phyloP scores from a whole-genome alignment of 2,113 vertebrate species.

The Dunckerocampus dactyliophorus region DNA sequence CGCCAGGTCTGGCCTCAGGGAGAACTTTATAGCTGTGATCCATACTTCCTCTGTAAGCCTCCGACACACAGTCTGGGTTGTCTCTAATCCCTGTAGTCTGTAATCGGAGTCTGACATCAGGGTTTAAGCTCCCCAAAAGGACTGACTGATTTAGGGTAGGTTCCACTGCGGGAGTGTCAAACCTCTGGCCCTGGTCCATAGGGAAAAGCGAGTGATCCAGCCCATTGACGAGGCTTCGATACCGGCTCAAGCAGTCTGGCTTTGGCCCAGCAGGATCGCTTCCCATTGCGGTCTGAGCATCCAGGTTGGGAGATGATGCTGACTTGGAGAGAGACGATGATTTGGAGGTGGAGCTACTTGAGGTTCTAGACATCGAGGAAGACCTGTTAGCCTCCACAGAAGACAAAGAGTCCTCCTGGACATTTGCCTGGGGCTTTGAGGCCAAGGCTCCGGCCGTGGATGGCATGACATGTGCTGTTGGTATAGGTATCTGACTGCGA shows the following conservation, averaged over 20 bases:
- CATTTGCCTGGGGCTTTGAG: conserved; percentile 71
- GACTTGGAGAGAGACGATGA: conserved; percentile 75
- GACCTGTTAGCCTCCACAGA: conserved; percentile 46
- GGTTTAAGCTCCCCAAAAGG: conserved; percentile 74
- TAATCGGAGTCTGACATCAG: conserved; percentile 79
- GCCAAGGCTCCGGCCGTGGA: conserved; percentile 82
- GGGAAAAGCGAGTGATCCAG: conserved; percentile 79
- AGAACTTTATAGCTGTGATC: conserved; percentile 77
- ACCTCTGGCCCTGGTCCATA: conserved; percentile 78
- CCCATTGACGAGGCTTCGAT: conserved; percentile 76
- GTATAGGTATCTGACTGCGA: conserved; percentile 88
- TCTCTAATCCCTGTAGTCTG: conserved; percentile 66
- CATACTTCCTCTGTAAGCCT: conserved; percentile 64
- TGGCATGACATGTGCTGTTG: conserved; percentile 97
- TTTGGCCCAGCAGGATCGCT: conserved; percentile 38
- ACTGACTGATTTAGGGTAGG: conserved; percentile 86
- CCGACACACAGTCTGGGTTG: conserved; percentile 65
- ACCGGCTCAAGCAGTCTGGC: conserved; percentile 74
- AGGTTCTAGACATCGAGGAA: conserved; percentile 62
- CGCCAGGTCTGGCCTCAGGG: conserved; percentile 73
- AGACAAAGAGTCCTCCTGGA: conserved; percentile 58
- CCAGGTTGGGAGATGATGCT: conserved; percentile 73
- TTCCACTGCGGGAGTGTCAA: conserved; percentile 84
- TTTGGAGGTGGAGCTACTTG: conserved; percentile 67
- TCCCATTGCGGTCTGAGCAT: conserved; percentile 44